Base-by-base conservation (phyloP, 2,113 vertebrate genomes). In the Hippolais icterina region DNA sequence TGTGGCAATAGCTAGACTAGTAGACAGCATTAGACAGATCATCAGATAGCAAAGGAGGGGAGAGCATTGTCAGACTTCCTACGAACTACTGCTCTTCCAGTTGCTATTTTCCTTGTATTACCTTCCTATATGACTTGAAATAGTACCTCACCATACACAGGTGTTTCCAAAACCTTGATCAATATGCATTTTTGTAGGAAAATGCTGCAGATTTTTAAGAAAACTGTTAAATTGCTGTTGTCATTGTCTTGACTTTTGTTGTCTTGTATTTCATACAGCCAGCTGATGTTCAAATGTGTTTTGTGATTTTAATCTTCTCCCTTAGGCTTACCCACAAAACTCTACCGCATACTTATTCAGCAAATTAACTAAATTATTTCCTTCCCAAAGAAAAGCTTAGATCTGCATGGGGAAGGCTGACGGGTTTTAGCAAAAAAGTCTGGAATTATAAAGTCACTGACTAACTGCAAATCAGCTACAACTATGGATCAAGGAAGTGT, bases 301-400 rank as follows among this genome's bases (percentile, higher is more conserved):
- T 86, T 84, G 82, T 69, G 77, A 96, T 96, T 96, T 95, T 83
- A 87, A 89, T 96, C 92, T 96, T 90, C 72, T 92, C 89, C 94
- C 91, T 93, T 90, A 94, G 95, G 95, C 93, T 94, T 96, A 93
- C 66, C 95, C 96, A 96, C 88, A 97, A 94, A 97, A 95, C 20
- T 89, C 88, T 69, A 90, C 90, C 83, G 91, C 81, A 94, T 82
- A 95, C 89, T 96, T 94, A 95, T 96, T 94, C 95, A 94, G 87
- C 88, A 97, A 96, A 96, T 97, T 93, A 96, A 77, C 83, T 89
- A 96, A 97, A 95, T 97, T 96, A 96, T 94, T 94, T 97, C 68
- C 90, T 96, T 94, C 93, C 94, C 47, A 0, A 95, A 93, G 56
- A 78, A 96, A 95, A 93, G 80, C 86, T 97, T 90, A 97, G 90